phyloP scores from a whole-genome alignment of 2,113 vertebrate species.

The Dicerorhinus sumatrensis region DNA sequence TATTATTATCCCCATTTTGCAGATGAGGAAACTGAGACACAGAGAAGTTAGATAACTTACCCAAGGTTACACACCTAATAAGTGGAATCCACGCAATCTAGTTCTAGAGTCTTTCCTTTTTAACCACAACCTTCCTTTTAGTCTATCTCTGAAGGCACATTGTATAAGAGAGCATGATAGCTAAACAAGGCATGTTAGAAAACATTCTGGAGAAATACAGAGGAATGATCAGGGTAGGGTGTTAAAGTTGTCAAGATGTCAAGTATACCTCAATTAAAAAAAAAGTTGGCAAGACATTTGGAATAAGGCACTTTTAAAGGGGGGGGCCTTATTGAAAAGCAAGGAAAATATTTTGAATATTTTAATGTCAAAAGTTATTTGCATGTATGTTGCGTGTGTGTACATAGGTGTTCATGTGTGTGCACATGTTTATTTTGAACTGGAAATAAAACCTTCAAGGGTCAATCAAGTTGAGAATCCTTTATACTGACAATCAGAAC shows the following conservation, averaged over 20 bases:
- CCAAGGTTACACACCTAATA: not conserved
- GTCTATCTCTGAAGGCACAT: not conserved
- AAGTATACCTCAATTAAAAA: not conserved
- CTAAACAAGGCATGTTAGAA: not conserved
- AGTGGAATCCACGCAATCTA: not conserved
- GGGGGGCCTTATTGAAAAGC: not conserved
- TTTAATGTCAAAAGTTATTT: constrained; percentile 28
- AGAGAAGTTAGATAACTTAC: not conserved
- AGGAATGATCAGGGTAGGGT: not conserved
- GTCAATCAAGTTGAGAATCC: constrained; percentile 32
- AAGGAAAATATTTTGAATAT: constrained; percentile 25
- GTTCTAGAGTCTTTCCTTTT: not conserved
- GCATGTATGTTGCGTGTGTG: not conserved
- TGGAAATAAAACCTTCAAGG: not conserved
- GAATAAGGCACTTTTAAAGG: not conserved
- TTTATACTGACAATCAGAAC: not conserved
- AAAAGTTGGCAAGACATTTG: constrained; percentile 21
- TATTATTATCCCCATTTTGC: not conserved
- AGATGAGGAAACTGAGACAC: constrained; percentile 14
- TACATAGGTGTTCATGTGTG: not conserved
- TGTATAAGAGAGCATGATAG: not conserved
- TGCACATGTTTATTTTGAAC: not conserved
- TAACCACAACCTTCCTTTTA: not conserved
- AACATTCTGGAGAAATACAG: constrained; percentile 1
- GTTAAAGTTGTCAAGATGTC: not conserved